Conservation (phyloP, 2,797 vertebrate genomes). For the Oryzias dopingdopingensis region DNA sequence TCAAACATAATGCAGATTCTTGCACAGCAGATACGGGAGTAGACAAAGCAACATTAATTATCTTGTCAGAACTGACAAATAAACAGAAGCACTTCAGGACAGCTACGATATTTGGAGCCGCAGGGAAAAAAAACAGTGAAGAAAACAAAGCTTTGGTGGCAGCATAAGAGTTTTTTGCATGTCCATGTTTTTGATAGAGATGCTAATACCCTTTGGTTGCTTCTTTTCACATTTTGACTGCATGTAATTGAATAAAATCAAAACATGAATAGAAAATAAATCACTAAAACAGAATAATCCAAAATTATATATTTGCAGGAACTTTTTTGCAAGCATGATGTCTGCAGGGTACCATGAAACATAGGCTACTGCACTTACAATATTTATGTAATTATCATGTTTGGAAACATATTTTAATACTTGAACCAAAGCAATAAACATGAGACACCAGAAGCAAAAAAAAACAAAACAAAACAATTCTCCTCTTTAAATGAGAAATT, state of each 20-base stretch:
- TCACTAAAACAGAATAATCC: too few species aligned
- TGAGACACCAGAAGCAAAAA: too few species aligned
- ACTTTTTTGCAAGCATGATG: too few species aligned
- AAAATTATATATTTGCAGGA: too few species aligned
- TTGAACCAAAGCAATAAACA: too few species aligned
- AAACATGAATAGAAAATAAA: not conserved
- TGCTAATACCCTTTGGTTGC: not conserved
- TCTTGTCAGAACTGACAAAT: conserved; percentile 74
- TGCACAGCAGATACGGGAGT: conserved; percentile 61
- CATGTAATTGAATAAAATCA: not conserved
- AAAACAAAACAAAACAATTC: too few species aligned
- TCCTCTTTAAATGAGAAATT: not conserved
- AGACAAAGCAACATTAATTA: conserved; percentile 71
- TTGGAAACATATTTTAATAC: too few species aligned
- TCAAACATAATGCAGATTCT: conserved; percentile 69
- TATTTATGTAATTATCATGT: too few species aligned
- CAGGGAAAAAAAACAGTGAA: conserved; percentile 12
- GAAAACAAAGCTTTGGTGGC: conserved; percentile 13
- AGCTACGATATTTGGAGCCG: conserved; percentile 9
- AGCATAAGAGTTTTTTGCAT: conserved; percentile 7
- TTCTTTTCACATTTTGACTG: not conserved
- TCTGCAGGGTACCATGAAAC: too few species aligned
- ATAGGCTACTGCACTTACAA: too few species aligned
- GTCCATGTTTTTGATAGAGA: conserved; percentile 19
- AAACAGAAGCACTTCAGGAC: conserved; percentile 60